phyloP scores from a whole-genome alignment of 1,140 invertebrate species.

The Panagrolaimus sp. region DNA sequence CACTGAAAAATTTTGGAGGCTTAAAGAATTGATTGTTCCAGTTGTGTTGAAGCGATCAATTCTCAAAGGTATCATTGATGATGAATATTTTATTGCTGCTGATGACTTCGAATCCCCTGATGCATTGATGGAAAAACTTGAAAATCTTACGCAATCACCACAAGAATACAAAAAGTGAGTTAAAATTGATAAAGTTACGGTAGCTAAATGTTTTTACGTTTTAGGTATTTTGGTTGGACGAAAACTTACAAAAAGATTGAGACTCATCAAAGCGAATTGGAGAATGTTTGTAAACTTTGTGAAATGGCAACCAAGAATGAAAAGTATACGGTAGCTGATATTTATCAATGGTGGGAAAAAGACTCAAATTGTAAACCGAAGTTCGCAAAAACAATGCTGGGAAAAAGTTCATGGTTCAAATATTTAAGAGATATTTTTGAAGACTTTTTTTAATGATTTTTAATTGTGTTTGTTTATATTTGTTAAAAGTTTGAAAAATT shows the following conservation, averaged over 20 bases:
- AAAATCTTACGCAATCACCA: background rate
- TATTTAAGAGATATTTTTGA: too few relatives aligned
- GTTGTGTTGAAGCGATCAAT: background rate
- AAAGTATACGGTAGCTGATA: too few relatives aligned
- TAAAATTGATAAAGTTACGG: background rate
- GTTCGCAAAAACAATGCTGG: too few relatives aligned
- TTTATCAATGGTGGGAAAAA: too few relatives aligned
- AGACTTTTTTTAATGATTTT: too few relatives aligned
- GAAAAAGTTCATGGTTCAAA: too few relatives aligned
- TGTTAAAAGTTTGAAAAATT: too few relatives aligned
- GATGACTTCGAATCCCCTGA: background rate
- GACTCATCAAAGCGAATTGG: too few relatives aligned
- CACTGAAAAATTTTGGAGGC: conserved; percentile 2
- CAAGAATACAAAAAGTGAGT: background rate
- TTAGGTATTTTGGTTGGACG: conserved; percentile 2
- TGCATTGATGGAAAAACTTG: background rate
- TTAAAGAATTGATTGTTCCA: background rate
- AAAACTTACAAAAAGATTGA: background rate
- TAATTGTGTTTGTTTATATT: too few relatives aligned
- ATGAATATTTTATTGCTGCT: background rate
- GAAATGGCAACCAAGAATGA: too few relatives aligned
- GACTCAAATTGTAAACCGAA: too few relatives aligned
- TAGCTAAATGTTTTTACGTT: background rate
- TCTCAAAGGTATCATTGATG: background rate
- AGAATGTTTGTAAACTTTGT: too few relatives aligned